Conservation (phyloP, 30 jellyfish, hydroid and myxozoan genomes). For the Hydra vulgaris region DNA sequence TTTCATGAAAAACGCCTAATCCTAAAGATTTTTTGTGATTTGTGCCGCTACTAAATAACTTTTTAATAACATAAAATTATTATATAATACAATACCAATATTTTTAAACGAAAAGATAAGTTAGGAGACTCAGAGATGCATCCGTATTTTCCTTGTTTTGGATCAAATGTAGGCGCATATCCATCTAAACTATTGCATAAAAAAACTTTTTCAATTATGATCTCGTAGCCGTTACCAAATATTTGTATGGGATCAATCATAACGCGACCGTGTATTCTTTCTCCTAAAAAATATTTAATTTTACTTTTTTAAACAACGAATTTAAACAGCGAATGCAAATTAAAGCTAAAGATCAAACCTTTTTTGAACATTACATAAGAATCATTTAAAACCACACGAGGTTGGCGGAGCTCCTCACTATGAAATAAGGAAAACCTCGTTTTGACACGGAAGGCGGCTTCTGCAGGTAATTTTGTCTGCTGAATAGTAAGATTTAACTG, state of each 20-base stretch:
- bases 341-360: not conserved
- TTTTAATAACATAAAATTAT: not conserved
- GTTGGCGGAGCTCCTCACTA: too few relatives aligned
- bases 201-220: slow-evolving; percentile 71
- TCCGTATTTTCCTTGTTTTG: slow-evolving; percentile 73
- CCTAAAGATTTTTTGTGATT: too few relatives aligned
- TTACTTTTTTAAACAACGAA: too few relatives aligned
- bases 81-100: slow-evolving; percentile 51
- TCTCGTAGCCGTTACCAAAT: slow-evolving; percentile 79
- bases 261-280: slow-evolving; percentile 75
- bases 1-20: too few relatives aligned
- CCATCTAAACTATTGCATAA: slow-evolving; percentile 96
- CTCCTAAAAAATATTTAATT: slow-evolving; percentile 40
- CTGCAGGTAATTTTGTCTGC: slow-evolving; percentile 95
- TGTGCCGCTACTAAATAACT: too few relatives aligned
- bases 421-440: slow-evolving; percentile 63
- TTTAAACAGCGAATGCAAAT: too few relatives aligned
- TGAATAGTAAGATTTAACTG: slow-evolving; percentile 81
- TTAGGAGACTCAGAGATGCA: slow-evolving; percentile 81
- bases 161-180: slow-evolving; percentile 84
- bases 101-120: slow-evolving; percentile 62
- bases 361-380: slow-evolving; percentile 4
- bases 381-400: not conserved
- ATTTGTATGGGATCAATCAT: slow-evolving; percentile 76
- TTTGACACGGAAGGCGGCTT: slow-evolving; percentile 78